phyloP scores from a whole-genome alignment of 2,888 invertebrate genomes.

The Drepanosiphum platanoidis region DNA sequence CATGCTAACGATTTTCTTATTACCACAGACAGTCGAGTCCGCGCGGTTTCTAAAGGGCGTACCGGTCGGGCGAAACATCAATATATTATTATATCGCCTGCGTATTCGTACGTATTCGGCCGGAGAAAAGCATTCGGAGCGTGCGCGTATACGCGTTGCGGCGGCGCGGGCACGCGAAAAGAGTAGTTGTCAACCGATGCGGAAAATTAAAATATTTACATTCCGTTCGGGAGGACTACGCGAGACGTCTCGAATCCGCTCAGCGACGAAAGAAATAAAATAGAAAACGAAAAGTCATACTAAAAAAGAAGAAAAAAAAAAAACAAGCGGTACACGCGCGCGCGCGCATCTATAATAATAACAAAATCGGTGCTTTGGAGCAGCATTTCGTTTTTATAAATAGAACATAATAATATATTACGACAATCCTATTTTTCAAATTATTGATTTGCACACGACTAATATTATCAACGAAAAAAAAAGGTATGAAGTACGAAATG shows the following conservation, averaged over 20 bases:
- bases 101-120: too few relatives aligned
- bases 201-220: constrained; percentile 20
- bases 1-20: too few relatives aligned
- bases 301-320: too few relatives aligned
- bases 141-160: not conserved
- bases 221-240: not conserved
- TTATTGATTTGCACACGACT: too few relatives aligned
- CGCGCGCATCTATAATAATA: not conserved
- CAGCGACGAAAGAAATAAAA: not conserved
- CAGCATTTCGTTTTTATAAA: too few relatives aligned
- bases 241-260: not conserved
- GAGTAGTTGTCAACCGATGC: not conserved
- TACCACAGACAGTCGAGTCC: too few relatives aligned
- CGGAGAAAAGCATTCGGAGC: not conserved
- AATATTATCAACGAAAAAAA: too few relatives aligned
- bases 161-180: not conserved
- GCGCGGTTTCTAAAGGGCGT: too few relatives aligned
- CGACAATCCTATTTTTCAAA: too few relatives aligned
- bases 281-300: not conserved
- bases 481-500: not conserved
- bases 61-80: too few relatives aligned
- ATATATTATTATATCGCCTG: too few relatives aligned
- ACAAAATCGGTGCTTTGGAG: not conserved
- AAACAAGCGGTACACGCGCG: not conserved
- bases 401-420: too few relatives aligned